These are phyloP conservation scores for Ctenochaetus hawaiiensis DNA, from an alignment of 2,797 vertebrate genomes.

Conservation along the genomic window DNA sequence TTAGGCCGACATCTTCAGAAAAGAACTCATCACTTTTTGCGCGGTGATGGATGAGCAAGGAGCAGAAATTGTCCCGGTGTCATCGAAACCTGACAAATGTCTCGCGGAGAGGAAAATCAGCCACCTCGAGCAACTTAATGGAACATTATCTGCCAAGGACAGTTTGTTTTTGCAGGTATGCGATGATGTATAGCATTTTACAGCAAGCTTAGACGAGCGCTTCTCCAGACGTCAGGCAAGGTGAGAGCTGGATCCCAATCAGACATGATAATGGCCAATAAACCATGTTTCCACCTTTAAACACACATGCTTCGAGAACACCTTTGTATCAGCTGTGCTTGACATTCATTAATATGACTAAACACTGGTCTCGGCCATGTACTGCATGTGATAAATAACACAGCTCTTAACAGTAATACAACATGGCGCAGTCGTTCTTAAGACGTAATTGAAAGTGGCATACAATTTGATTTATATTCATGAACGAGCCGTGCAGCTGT, in stretches of 20 bases:
- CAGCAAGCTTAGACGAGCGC: slow-evolving; percentile 6
- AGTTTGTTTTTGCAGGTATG: slow-evolving; percentile 63
- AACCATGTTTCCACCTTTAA: slow-evolving; percentile 17
- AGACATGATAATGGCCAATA: slow-evolving; percentile 46
- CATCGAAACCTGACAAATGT: slow-evolving; percentile 66
- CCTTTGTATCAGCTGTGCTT: background rate
- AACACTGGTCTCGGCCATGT: slow-evolving; percentile 6
- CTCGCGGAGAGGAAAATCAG: slow-evolving; percentile 45
- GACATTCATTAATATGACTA: slow-evolving; percentile 29
- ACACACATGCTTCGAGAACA: slow-evolving; percentile 6
- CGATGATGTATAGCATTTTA: slow-evolving; percentile 55
- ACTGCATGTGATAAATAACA: background rate
- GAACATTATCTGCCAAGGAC: slow-evolving; percentile 74
- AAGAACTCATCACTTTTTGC: slow-evolving; percentile 54
- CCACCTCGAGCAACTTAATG: slow-evolving; percentile 54
- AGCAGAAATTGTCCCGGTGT: slow-evolving; percentile 62
- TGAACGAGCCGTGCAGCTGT: slow-evolving; percentile 40
- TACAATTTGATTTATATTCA: slow-evolving; percentile 51
- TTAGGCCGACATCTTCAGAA: slow-evolving; percentile 47
- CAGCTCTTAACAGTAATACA: slow-evolving; percentile 26
- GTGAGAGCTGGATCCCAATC: slow-evolving; percentile 47
- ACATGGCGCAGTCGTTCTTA: slow-evolving; percentile 26
- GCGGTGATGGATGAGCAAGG: slow-evolving; percentile 51
- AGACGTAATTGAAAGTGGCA: slow-evolving; percentile 44
- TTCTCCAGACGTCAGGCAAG: slow-evolving; percentile 10